Evolutionary conservation across 2,888 invertebrate genomes (phyloP).

Genomic region (Protodeltote pygarga): DNA sequence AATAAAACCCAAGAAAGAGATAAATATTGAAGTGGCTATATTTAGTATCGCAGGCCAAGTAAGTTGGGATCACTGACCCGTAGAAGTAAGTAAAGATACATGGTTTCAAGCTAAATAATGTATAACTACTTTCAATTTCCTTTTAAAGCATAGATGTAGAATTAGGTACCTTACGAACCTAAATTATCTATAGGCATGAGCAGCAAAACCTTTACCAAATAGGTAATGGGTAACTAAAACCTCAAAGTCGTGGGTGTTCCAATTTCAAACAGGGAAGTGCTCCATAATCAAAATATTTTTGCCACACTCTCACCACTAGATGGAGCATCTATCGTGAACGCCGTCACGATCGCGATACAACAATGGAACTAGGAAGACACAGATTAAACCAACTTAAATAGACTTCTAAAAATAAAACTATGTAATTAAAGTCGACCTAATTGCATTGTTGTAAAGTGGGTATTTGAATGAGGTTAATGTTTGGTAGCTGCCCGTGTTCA

Average conservation of each 20-base stretch:
- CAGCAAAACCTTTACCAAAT: no score
- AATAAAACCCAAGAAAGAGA: no score
- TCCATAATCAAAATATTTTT: constrained; percentile 53
- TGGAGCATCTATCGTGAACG: constrained; percentile 60
- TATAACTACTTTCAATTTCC: constrained; percentile 8
- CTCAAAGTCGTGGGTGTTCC: constrained; percentile 29
- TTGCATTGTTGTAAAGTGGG: constrained; percentile 16
- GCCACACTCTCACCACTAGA: constrained; percentile 55
- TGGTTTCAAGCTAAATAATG: constrained; percentile 12
- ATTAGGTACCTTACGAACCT: no score
- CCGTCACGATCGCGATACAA: constrained; percentile 63
- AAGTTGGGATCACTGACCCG: no score
- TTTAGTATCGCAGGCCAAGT: no score
- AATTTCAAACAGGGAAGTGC: constrained; percentile 51
- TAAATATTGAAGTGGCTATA: no score
- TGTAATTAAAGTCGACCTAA: constrained; percentile 25
- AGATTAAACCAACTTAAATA: constrained; percentile 23
- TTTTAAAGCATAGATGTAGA: neutral
- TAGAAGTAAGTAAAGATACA: neutral
- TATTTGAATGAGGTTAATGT: constrained; percentile 4
- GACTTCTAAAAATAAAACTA: constrained; percentile 4
- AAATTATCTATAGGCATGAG: no score
- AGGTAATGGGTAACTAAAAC: no score
- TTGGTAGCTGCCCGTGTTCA: constrained; percentile 11
- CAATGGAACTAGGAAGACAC: constrained; percentile 68